phyloP scores from a whole-genome alignment of 2,797 vertebrate genomes.

The Scomberomorus guttatus region DNA sequence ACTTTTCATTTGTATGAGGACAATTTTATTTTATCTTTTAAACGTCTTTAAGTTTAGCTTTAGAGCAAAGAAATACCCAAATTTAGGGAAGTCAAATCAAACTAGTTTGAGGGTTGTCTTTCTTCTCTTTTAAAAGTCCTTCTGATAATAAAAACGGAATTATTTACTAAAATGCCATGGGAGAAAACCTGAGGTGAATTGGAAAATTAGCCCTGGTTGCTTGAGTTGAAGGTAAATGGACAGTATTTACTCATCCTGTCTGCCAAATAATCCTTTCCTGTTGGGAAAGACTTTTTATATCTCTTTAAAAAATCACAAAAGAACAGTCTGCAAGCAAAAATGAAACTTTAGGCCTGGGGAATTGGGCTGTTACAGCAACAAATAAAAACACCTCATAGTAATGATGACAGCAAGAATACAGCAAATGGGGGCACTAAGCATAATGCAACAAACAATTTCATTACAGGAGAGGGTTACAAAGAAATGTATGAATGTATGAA shows the following conservation, averaged over 20 bases:
- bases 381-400: background rate
- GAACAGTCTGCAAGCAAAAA: no score
- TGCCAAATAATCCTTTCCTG: background rate
- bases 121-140: no score
- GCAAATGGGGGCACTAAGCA: background rate
- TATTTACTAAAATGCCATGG: background rate
- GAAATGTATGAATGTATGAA: background rate
- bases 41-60: no score
- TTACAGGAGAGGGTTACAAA: background rate
- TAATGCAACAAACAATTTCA: background rate
- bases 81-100: background rate
- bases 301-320: background rate
- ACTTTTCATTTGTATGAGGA: no score
- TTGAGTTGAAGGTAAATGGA: background rate
- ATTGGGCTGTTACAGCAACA: background rate
- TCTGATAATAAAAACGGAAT: background rate
- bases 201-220: background rate
- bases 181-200: background rate
- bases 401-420: background rate
- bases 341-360: background rate
- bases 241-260: background rate
- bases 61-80: background rate
- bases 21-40: no score
- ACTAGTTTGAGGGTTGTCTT: no score
- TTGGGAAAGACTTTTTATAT: no score